A percentile compares a stretch with the other conserved stretches of the same genome.
Conservation (phyloP, 2,113 vertebrate species). For the Catharus bicknelli region DNA sequence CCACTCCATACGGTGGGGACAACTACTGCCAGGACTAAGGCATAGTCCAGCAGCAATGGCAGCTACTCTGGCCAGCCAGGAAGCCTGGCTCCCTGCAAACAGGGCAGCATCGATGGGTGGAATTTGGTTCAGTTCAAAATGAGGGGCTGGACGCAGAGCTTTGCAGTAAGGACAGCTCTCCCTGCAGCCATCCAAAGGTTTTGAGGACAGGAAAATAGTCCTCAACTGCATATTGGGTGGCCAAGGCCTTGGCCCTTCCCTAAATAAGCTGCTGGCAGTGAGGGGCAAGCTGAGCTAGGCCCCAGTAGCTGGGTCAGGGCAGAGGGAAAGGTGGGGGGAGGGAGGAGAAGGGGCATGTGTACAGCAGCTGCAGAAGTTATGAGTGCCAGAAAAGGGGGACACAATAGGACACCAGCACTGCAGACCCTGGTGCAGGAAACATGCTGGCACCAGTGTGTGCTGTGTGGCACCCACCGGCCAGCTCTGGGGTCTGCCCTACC, state of each 20-base stretch:
- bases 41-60: background rate
- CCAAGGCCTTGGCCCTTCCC: background rate
- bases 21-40: background rate
- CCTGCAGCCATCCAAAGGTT: background rate
- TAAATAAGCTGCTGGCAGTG: background rate
- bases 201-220: background rate
- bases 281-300: background rate
- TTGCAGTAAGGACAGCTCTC: rapidly evolving
- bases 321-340: too few relatives aligned
- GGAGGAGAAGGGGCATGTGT: background rate
- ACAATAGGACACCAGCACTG: background rate
- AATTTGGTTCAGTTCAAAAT: background rate
- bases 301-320: background rate
- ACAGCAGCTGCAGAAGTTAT: background rate
- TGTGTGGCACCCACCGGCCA: background rate
- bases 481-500: background rate
- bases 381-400: background rate
- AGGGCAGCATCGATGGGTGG: rapidly evolving
- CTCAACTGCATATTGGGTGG: rapidly evolving
- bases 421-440: background rate
- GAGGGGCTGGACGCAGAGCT: background rate
- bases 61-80: rapidly evolving
- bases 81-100: background rate
- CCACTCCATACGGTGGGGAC: background rate
- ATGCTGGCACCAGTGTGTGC: background rate